These are phyloP conservation scores for Apteryx owenii DNA, from an alignment of 2,113 vertebrate species.

Conservation along the genomic window DNA sequence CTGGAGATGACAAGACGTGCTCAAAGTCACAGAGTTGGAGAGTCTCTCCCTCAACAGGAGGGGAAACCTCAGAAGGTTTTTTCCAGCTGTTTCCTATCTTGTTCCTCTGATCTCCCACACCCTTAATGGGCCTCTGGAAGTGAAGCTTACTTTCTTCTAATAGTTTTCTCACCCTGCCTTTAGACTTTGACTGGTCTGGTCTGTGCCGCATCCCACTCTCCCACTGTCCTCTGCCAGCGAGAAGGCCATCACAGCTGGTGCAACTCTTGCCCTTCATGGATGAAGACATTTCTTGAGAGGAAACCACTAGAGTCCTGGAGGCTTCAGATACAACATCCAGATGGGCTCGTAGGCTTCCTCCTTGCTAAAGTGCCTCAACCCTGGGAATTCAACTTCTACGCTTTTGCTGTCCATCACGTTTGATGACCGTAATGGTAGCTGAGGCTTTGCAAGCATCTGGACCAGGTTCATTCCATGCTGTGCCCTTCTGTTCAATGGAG, in stretches of 20 bases:
- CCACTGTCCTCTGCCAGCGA: fast-evolving
- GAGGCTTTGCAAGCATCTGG: not conserved
- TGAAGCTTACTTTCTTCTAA: not conserved
- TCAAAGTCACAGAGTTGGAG: not conserved
- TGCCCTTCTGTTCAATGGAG: not conserved
- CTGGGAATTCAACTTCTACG: not conserved
- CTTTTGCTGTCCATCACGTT: not conserved
- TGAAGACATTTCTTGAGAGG: not conserved
- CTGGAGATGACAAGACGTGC: not conserved
- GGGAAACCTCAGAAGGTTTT: not conserved
- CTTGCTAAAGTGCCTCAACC: fast-evolving
- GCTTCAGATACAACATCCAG: not conserved
- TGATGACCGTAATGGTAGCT: not conserved
- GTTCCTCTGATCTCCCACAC: not conserved
- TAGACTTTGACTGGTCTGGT: not conserved
- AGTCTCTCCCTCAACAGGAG: not conserved
- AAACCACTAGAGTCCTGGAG: not conserved
- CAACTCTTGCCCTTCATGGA: fast-evolving
- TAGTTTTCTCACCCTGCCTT: not conserved
- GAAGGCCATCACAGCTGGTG: too few relatives aligned
- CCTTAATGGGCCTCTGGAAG: not conserved
- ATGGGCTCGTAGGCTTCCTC: not conserved
- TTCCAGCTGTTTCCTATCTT: not conserved
- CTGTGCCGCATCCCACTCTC: fast-evolving
- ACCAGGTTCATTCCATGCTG: fast-evolving